Evolutionary conservation across 2,113 vertebrate genomes (phyloP), one percentile per base, ranked within the genome.

Genomic region (Aspidoscelis tigris): DNA sequence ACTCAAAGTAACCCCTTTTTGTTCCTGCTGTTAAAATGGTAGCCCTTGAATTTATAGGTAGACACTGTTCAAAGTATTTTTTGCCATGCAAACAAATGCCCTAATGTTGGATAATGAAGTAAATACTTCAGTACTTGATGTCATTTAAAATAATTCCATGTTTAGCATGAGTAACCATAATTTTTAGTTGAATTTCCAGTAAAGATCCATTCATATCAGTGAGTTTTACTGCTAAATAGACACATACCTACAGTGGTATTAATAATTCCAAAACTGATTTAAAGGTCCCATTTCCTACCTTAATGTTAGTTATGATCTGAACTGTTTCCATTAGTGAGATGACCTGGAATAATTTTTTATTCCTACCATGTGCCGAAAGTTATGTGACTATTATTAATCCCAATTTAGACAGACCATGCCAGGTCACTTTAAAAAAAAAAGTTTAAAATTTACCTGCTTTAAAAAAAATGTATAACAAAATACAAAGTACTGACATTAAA

Each of bases 61-160:
- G 64, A 65, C 58, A 43, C 21, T 68, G 39, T 66, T 68, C 41
- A 76, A 50, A 22, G 12, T 79, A 22, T 77, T 47, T 89, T 93
- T 93, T 88, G 85, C 44, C n/a, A 75, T 77, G 41, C 90, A 72
- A 22, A 71, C 88, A 78, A 90, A 26, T 77, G 89, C 80, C 43
- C n/a, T 26, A 71, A 33, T 84, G 81, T 88, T 89, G 79, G 89
- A 5, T 84, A 83, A 78, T 87, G 50, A 61, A 86, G 86, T 84
- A 94, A 89, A 90, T 87, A 88, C 90, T 70, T 89, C 90, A 91
- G 78, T 68, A 44, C 55, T 90, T 91, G 66, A 80, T 77, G 69
- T 87, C 82, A 76, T 83, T 76, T 75, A 75, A 87, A 83, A 77
- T n/a, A 22, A 64, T 39, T 86, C 55, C 55, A 64, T 73, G 70